Conservation (phyloP, 2,113 vertebrate species). For the Tiliqua scincoides region DNA sequence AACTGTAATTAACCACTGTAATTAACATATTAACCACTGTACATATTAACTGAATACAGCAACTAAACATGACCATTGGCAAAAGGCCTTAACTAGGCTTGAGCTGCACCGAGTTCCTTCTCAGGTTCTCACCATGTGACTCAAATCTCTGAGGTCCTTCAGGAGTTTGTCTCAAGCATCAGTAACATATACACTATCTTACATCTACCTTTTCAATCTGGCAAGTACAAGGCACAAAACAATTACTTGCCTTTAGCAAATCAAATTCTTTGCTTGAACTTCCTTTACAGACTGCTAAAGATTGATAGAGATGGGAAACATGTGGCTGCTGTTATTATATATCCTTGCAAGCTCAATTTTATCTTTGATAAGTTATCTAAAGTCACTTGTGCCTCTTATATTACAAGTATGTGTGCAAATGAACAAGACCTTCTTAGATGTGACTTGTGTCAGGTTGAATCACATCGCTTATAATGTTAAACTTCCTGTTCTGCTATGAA, state of each 20-base stretch:
- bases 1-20: too few species aligned
- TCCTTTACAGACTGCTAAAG: neutral
- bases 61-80: too few species aligned
- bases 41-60: too few species aligned
- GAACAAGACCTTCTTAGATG: neutral
- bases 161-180: too few species aligned
- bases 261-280: neutral
- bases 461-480: neutral
- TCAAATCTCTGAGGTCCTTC: too few species aligned
- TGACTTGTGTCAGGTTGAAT: neutral
- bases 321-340: neutral
- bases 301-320: neutral
- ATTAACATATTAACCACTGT: too few species aligned
- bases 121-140: too few species aligned
- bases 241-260: constrained; percentile 9
- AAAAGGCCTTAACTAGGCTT: too few species aligned
- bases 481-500: neutral
- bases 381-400: neutral
- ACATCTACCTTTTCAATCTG: neutral
- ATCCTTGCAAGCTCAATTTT: neutral
- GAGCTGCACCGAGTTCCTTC: too few species aligned
- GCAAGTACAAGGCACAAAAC: neutral
- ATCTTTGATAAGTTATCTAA: neutral
- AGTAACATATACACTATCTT: too few species aligned
- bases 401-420: neutral